Conservation (phyloP, 1,140 invertebrate species). For the Drosophila sproati region DNA sequence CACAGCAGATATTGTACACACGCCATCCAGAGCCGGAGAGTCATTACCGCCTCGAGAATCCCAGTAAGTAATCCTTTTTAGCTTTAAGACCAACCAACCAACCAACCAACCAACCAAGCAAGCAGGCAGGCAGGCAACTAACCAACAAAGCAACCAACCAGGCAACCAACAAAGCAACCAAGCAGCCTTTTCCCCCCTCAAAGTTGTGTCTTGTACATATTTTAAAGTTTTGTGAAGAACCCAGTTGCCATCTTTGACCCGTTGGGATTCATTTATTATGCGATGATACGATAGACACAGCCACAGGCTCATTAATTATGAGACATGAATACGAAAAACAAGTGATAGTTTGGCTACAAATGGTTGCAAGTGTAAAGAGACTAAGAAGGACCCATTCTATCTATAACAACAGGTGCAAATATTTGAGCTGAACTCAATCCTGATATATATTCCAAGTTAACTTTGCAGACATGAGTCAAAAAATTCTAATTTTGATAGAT, state of each 20-base stretch:
- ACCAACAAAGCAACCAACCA: background rate
- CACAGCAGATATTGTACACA: conserved; percentile 96
- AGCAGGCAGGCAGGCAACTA: background rate
- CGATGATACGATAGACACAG: background rate
- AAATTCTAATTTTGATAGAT: too few species aligned
- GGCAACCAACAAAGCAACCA: background rate
- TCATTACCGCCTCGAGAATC: conserved; percentile 98
- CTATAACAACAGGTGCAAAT: too few species aligned
- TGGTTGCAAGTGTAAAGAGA: too few species aligned
- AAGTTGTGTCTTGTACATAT: background rate
- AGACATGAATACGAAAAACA: too few species aligned
- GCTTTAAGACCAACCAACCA: background rate
- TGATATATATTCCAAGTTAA: too few species aligned
- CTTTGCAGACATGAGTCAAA: too few species aligned
- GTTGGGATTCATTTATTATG: background rate
- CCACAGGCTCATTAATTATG: background rate
- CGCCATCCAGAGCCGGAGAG: conserved; percentile 97
- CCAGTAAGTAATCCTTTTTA: conserved; percentile 89
- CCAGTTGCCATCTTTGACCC: background rate
- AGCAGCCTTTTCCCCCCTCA: too few species aligned
- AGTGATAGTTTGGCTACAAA: too few species aligned
- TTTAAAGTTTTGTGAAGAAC: background rate
- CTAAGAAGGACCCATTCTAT: too few species aligned
- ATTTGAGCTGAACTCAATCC: too few species aligned
- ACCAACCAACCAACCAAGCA: background rate